Base-by-base conservation (phyloP, 2,113 vertebrate species). In the Hemibates koningsi region DNA sequence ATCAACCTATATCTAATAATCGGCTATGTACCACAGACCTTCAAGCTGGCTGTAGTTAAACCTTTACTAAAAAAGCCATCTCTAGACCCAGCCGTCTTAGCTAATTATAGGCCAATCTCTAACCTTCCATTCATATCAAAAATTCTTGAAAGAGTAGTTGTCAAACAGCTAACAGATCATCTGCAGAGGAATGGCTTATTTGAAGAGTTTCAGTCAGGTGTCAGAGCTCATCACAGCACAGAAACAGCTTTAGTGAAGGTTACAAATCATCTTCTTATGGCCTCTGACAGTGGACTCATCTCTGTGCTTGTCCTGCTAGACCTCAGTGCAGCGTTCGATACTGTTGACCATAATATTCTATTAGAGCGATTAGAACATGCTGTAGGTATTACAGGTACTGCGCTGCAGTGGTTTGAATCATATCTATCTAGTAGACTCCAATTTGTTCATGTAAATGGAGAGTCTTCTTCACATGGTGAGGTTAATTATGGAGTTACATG, bases 391-490 rank as follows among this genome's bases (percentile, higher is more conserved):
- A 24, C n/a, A 24, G 53, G 10, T 54, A 54, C 0, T 21, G 52
- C 2, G 0, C n/a, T 21, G 3, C 52, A 21, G n/a, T 54, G 5
- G 52, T 54, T 54, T 21, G 5, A 2, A 21, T 54, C 9, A 6
- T 11, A 54, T 21, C 52, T 21, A 6, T 53, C 19, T 21, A 53
- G 0, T 3, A 53, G 9, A 53, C 19, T 53, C 0, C 19, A 53
- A 1, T 53, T 53, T 53, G 19, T 53, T 0, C 19, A 53, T 0
- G 19, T 53, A 53, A 53, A 53, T 53, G 50, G 5, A 1, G 19
- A 53, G 9, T 53, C 17, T 0, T 52, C 50, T 52, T 52, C 50
- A n/a, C 17, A 19, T 0, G 0, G 0, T 19, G 4, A 52, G 17
- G 7, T 19, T 5, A 52, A 19, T 19, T 50, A 50, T 50, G 7